Conservation (phyloP, 2,888 invertebrate species). For the Cistogaster globosa region DNA sequence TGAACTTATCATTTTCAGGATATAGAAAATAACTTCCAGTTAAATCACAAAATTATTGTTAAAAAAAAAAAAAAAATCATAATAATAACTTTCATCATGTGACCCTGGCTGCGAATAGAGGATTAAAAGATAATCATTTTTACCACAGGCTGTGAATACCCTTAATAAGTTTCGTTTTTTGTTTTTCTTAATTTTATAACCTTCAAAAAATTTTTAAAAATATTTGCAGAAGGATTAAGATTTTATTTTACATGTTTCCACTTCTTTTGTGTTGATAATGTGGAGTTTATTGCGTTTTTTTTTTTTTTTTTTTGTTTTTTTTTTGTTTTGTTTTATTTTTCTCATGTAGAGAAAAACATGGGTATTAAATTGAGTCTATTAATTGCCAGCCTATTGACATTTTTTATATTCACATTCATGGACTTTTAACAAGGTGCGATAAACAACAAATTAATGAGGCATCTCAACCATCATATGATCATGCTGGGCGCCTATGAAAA, state of each 20-base stretch:
- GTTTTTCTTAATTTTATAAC: constrained; percentile 43
- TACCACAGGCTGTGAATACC: constrained; percentile 14
- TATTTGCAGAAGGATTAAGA: constrained; percentile 44
- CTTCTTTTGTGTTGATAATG: not conserved
- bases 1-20: too few relatives aligned
- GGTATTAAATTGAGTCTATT: constrained; percentile 69
- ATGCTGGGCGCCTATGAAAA: constrained; percentile 69
- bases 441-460: constrained; percentile 81
- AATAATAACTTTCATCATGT: too few relatives aligned
- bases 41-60: too few relatives aligned
- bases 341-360: constrained; percentile 37
- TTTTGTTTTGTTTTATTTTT: constrained; percentile 1
- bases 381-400: constrained; percentile 71
- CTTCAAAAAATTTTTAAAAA: constrained; percentile 38
- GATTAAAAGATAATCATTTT: too few relatives aligned
- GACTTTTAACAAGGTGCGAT: constrained; percentile 82
- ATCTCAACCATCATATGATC: constrained; percentile 62
- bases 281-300: not conserved
- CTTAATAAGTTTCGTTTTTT: not conserved
- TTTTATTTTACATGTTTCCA: constrained; percentile 21
- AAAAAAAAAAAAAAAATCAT: too few relatives aligned
- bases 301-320: constrained; percentile 37
- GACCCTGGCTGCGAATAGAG: too few relatives aligned
- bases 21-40: too few relatives aligned
- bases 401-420: constrained; percentile 75